Evolutionary conservation across 2,113 vertebrate genomes (phyloP), one percentile per base, ranked within the genome.

Genomic region (Lates calcarifer): DNA sequence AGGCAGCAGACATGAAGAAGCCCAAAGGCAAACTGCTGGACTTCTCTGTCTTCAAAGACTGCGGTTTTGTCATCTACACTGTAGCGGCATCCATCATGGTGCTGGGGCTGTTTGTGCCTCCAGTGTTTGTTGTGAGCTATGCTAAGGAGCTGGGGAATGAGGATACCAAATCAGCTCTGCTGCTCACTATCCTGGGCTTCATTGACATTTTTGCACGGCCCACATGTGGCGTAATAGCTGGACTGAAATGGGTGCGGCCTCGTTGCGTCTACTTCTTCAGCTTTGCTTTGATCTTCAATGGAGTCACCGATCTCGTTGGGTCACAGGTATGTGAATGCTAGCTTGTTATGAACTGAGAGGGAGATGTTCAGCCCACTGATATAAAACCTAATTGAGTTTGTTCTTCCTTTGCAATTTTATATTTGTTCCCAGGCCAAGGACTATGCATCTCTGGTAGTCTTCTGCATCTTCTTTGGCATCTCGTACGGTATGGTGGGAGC

Each of bases 401-500:
- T 6, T 72, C 6, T 15, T 29, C 22, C 9, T 17, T 70, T 2
- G 43, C 12, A 10, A 13, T 57, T 12, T 57, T 20, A 20, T 26
- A 10, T 20, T 61, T 64, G 1, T 49, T 45, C 24, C 20, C 83
- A 94, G 93, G 77, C 93, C 18, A 83, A 86, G 0, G 93, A 96
- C 87, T 99, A 99, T 0, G 0, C 74, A 0, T 91, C 96, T 7
- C 93, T 99, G 77, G 97, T 96, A 28, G 92, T 96, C 55, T 99
- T 97, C 85, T 98, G 97, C 78, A 93, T 99, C 94, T 99, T 99
- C 93, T 99, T 99, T 26, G 98, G 98, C 81, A 90, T 99, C 89
- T 99, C 98, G 65, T 99, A 99, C 0, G 98, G 98, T 71, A 99
- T 99, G 98, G 97, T 99, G 89, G 98, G 98, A 0, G 98, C 97